phyloP scores from a whole-genome alignment of 2,113 vertebrate genomes.

The Hyla sarda region DNA sequence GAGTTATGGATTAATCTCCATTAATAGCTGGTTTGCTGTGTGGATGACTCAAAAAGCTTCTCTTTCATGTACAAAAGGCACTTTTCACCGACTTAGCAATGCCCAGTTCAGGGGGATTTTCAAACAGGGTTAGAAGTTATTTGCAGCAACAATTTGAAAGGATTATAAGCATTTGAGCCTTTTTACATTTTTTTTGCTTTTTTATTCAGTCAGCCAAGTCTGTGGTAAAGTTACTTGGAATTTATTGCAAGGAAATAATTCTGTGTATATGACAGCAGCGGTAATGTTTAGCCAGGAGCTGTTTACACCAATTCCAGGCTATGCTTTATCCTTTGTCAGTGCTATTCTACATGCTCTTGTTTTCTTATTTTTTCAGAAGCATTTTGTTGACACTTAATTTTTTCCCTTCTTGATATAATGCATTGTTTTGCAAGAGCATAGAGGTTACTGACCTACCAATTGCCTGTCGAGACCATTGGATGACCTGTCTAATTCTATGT shows the following conservation, averaged over 20 bases:
- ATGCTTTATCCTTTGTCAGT: slow-evolving; percentile 38
- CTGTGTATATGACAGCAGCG: slow-evolving; percentile 3
- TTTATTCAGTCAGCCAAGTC: slow-evolving; percentile 7
- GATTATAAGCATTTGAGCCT: background rate
- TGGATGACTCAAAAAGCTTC: slow-evolving; percentile 12
- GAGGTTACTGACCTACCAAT: slow-evolving; percentile 11
- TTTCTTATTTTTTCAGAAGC: background rate
- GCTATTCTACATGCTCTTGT: background rate
- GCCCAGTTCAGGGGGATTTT: slow-evolving; percentile 20
- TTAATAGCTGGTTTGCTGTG: slow-evolving; percentile 21
- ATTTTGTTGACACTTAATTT: slow-evolving; percentile 1
- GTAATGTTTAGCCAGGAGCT: slow-evolving; percentile 13
- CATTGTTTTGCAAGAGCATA: slow-evolving; percentile 2
- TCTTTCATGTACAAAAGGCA: slow-evolving; percentile 28
- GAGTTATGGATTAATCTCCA: slow-evolving; percentile 36
- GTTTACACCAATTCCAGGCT: slow-evolving; percentile 15
- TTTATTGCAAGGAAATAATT: slow-evolving; percentile 29
- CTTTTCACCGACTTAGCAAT: slow-evolving; percentile 11
- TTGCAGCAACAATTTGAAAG: slow-evolving; percentile 23
- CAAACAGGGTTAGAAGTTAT: slow-evolving; percentile 14
- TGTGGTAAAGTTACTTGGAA: background rate
- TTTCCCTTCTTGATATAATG: background rate
- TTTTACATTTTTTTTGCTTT: background rate
- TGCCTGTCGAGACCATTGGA: slow-evolving; percentile 6
- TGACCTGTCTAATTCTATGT: slow-evolving; percentile 2